Conservation (phyloP, 1,140 invertebrate genomes). For the Habropoda laboriosa region DNA sequence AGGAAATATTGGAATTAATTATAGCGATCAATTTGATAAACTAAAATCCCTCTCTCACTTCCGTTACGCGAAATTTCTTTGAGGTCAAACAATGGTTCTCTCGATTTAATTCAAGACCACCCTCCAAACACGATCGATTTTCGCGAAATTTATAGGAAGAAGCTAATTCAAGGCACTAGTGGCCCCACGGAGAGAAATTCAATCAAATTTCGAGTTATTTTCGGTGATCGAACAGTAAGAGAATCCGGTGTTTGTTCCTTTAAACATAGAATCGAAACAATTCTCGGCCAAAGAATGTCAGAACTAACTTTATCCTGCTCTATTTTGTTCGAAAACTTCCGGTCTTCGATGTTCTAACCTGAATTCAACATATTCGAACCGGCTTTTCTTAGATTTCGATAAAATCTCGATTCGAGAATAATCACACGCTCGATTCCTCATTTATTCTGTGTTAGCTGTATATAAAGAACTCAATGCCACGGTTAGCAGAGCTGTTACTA, state of each 20-base stretch:
- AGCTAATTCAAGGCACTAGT: background rate
- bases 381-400: background rate
- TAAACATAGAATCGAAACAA: constrained; percentile 30
- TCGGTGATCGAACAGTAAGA: too few species aligned
- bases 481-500: too few species aligned
- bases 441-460: too few species aligned
- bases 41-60: too few species aligned
- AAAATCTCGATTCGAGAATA: too few species aligned
- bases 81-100: too few species aligned
- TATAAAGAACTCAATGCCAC: too few species aligned
- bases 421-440: too few species aligned
- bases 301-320: background rate
- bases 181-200: background rate
- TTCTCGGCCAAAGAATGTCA: background rate
- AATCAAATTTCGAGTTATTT: background rate
- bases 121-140: background rate
- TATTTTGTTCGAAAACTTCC: constrained; percentile 11
- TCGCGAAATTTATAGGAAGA: background rate
- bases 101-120: background rate
- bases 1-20: too few species aligned
- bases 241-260: constrained; percentile 14
- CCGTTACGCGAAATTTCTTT: too few species aligned
- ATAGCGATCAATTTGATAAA: too few species aligned
- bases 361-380: background rate
- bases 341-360: background rate